These are phyloP conservation scores for Acinonyx jubatus DNA, from an alignment of 2,113 vertebrate genomes.

Conservation along the genomic window DNA sequence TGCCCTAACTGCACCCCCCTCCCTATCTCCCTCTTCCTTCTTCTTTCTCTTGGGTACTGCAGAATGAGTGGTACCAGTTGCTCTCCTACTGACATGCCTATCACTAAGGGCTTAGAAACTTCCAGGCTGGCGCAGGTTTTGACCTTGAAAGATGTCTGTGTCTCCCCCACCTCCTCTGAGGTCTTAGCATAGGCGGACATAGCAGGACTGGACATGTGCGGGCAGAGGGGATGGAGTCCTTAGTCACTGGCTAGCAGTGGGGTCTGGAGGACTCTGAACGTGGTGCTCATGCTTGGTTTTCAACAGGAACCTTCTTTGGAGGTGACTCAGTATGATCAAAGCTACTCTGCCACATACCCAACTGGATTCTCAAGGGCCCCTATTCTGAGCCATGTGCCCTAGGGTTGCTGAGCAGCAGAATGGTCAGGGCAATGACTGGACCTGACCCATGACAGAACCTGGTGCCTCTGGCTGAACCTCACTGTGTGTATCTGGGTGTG, in stretches of 20 bases:
- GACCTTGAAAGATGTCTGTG: background rate
- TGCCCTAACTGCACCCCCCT: background rate
- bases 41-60: background rate
- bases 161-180: background rate
- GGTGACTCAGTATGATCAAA: constrained; percentile 37
- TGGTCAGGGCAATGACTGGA: background rate
- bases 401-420: background rate
- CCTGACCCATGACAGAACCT: background rate
- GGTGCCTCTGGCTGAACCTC: background rate
- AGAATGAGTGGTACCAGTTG: too few relatives aligned
- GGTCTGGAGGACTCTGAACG: background rate
- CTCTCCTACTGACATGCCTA: background rate
- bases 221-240: background rate
- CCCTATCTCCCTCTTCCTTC: background rate
- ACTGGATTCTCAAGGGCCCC: background rate
- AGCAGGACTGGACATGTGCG: too few relatives aligned
- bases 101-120: constrained; percentile 19
- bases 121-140: background rate
- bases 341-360: background rate
- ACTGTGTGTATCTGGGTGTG: background rate
- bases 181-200: background rate
- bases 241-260: background rate
- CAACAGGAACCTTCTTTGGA: background rate
- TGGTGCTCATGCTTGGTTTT: background rate
- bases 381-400: background rate